Evolutionary conservation across 2,888 invertebrate species (phyloP), one percentile per base, ranked within the genome.

Genomic region (Stegana nigrithorax): DNA sequence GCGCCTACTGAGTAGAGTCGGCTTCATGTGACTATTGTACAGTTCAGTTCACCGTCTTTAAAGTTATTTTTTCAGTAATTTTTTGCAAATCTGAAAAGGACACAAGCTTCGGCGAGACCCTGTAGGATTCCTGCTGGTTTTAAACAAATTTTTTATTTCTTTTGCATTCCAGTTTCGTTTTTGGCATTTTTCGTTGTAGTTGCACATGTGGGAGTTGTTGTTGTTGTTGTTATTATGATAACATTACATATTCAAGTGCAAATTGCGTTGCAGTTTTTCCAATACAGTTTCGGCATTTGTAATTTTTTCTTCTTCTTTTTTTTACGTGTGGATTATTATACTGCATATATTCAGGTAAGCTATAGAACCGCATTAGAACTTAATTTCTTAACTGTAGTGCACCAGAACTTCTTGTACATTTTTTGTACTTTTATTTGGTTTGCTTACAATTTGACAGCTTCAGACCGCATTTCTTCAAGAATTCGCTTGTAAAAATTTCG

Each of bases 191-290:
- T 32, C 19, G 14, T 53, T 12, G 44, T 44, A 19, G n/a, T 32
- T 32, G 4, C 39, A 2, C 14, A 14, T 8, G 32, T 39, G 17
- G 25, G 47, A 8, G 17, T 12, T 7, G 12, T 23, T 26, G n/a
- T n/a, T 53, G 7, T 6, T 32, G 53, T 32, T 23, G 53, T 21
- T 32, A 12, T 19, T 32, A 17, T n/a, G 63, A 58, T 65, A 62
- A 59, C 68, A 75, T 71, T 78, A 78, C 71, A 67, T 71, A 75
- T 75, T 75, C 75, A 75, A 75, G 75, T 75, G 80, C 73, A 75
- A 75, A 75, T 75, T 79, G 80, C 80, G 78, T 73, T 69, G 80
- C 80, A 75, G 73, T 73, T 69, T 36, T 32, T 39, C n/a, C n/a
- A 17, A 39, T 39, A n/a, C n/a, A n/a, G n/a, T n/a, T n/a, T n/a